These are phyloP conservation scores for Eupleurogrammus muticus DNA, from an alignment of 2,797 vertebrate genomes.

Conservation along the genomic window DNA sequence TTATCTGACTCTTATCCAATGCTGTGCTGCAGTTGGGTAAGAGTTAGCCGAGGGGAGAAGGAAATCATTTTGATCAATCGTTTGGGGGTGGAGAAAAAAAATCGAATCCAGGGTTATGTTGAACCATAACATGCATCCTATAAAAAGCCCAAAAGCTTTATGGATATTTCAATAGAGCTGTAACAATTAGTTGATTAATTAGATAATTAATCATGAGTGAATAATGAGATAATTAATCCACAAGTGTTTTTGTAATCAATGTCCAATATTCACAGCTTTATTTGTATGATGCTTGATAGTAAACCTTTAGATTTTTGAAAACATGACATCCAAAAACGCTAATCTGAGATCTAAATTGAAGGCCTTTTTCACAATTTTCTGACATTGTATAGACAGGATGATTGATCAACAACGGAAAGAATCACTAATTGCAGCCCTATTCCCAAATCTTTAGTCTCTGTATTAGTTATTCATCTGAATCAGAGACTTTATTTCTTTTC, in stretches of 20 bases:
- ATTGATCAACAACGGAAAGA: not conserved
- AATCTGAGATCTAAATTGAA: not conserved
- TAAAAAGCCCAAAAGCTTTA: not conserved
- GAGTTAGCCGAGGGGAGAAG: not conserved
- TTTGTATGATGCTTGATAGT: not conserved
- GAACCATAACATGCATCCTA: conserved; percentile 12
- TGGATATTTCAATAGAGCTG: conserved; percentile 4
- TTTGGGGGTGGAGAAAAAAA: not conserved
- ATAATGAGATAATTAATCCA: too few species aligned
- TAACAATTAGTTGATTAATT: too few species aligned
- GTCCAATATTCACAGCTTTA: too few species aligned
- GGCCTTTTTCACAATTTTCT: not conserved
- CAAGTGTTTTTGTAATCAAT: too few species aligned
- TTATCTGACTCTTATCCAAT: conserved; percentile 17
- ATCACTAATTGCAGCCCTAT: not conserved
- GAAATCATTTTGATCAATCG: not conserved
- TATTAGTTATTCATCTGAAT: conserved; percentile 49
- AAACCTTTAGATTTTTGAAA: not conserved
- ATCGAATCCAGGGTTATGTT: not conserved
- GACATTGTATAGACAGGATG: not conserved
- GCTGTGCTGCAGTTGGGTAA: not conserved
- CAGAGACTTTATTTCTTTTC: conserved; percentile 54
- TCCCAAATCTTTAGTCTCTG: conserved; percentile 32
- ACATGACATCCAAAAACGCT: not conserved
- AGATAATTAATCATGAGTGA: too few species aligned